Evolutionary conservation across 2,113 vertebrate genomes (phyloP).

Genomic region (Loxodonta africana): DNA sequence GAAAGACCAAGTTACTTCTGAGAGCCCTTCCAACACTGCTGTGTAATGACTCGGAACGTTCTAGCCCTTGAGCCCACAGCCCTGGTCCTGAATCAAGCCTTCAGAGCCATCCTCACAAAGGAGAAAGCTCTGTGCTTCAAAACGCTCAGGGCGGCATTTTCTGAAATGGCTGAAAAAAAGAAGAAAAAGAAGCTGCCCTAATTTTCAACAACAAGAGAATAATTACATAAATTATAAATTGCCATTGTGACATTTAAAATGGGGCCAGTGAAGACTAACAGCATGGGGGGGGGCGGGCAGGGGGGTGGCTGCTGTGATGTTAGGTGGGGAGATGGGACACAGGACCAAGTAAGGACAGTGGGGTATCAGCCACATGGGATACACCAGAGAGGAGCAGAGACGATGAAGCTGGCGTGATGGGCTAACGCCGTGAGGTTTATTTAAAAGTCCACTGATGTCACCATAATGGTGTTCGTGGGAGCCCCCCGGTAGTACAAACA

Average conservation of each 20-base stretch:
- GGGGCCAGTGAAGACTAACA: neutral
- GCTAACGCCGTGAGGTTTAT: neutral
- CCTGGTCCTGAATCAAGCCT: neutral
- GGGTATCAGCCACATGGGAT: rapidly evolving
- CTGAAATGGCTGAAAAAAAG: neutral
- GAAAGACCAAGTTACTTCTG: neutral
- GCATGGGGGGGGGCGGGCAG: neutral
- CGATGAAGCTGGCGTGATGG: neutral
- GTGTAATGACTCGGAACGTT: neutral
- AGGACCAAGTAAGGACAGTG: neutral
- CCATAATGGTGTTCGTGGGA: rapidly evolving
- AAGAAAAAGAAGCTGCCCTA: neutral
- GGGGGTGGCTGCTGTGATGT: neutral
- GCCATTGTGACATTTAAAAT: neutral
- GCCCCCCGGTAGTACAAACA: neutral
- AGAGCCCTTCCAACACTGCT: neutral
- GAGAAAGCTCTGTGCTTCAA: neutral
- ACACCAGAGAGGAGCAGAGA: neutral
- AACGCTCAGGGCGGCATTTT: neutral
- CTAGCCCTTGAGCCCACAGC: neutral
- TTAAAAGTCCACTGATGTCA: neutral
- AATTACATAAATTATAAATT: neutral
- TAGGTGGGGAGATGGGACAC: neutral
- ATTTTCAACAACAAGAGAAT: neutral
- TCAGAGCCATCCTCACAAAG: neutral